Conservation (phyloP, 2,113 vertebrate species). For the Aphelocoma coerulescens region DNA sequence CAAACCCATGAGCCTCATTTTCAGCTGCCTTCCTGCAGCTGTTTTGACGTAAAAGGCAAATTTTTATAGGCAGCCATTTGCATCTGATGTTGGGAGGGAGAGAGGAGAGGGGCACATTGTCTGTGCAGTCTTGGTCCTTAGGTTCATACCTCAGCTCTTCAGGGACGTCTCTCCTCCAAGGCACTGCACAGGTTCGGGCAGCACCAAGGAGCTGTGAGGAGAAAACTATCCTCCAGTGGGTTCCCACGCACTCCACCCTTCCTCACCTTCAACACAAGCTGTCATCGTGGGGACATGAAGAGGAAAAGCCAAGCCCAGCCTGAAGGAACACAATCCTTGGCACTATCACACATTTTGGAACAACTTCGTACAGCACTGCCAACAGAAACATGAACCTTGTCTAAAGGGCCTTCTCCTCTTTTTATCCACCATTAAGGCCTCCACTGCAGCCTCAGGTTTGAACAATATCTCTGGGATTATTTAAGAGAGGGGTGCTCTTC, state of each 20-base stretch:
- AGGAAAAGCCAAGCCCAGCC: slow-evolving; percentile 10
- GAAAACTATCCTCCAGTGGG: neutral
- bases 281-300: neutral
- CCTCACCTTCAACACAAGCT: neutral
- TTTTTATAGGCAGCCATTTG: neutral
- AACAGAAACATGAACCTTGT: slow-evolving; percentile 21
- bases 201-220: neutral
- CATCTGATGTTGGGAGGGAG: neutral
- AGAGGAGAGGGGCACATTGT: neutral
- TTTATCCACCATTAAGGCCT: neutral
- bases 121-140: neutral
- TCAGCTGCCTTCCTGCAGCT: neutral
- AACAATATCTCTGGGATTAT: neutral
- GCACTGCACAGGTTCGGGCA: neutral
- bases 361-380: neutral
- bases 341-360: neutral
- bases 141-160: neutral
- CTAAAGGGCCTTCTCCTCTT: neutral
- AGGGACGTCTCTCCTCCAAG: neutral
- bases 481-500: neutral
- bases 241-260: neutral
- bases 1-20: neutral
- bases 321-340: neutral
- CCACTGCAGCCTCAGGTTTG: neutral
- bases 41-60: neutral